A percentile compares a stretch with the other conserved stretches of the same genome.
phyloP scores from a whole-genome alignment of 2,888 invertebrate species.

The Zootermopsis nevadensis region DNA sequence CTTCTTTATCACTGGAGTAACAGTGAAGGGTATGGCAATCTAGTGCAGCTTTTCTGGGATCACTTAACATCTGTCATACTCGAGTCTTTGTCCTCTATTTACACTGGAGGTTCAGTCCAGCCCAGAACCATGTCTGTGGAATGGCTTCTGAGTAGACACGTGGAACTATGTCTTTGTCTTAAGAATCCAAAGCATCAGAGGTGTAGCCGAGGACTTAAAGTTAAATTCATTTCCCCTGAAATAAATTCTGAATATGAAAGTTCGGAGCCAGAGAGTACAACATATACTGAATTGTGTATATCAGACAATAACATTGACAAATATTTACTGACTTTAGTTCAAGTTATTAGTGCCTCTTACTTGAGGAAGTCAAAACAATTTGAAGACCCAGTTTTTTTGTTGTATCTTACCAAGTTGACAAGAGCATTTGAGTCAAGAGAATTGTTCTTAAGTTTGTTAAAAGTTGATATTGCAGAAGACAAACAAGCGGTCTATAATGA shows the following conservation, averaged over 20 bases:
- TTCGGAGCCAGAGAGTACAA: neutral
- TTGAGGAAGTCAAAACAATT: constrained; percentile 51
- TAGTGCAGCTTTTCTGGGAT: neutral
- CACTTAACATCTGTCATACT: neutral
- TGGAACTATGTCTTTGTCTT: constrained; percentile 47
- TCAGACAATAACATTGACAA: neutral
- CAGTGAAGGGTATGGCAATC: neutral
- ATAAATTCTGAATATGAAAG: neutral
- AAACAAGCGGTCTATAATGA: neutral
- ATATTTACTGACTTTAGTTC: neutral
- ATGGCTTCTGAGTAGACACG: constrained; percentile 45
- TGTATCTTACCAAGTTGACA: neutral
- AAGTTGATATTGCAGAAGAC: neutral
- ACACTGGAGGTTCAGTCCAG: constrained; percentile 57
- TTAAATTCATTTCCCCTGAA: constrained; percentile 63
- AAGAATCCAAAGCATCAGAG: constrained; percentile 35
- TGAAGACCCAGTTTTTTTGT: neutral
- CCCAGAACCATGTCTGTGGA: constrained; percentile 61
- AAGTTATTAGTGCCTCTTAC: constrained; percentile 11
- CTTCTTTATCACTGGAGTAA: constrained; percentile 69
- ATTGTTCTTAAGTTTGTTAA: constrained; percentile 20
- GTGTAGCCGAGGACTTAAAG: constrained; percentile 64
- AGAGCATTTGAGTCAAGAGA: constrained; percentile 21
- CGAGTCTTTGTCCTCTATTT: neutral
- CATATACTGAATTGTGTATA: too few relatives aligned